These are phyloP conservation scores for Sanderia malayensis DNA, from an alignment of 30 jellyfish, hydroid and myxozoan genomes.

Conservation along the genomic window DNA sequence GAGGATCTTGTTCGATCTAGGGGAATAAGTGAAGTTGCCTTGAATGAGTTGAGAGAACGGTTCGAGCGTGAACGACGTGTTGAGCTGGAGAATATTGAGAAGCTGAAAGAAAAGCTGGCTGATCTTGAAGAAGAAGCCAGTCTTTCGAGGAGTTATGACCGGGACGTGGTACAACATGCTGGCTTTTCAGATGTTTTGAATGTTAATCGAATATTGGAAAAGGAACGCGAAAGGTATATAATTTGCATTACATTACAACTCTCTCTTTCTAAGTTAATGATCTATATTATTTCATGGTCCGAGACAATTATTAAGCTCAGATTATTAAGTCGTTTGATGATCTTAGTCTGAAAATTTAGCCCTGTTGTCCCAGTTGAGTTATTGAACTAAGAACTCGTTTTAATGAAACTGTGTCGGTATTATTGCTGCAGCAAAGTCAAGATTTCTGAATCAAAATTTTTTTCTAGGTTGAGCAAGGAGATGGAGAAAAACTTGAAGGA, in stretches of 20 bases:
- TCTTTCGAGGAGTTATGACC: slow-evolving; percentile 46
- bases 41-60: slow-evolving; percentile 77
- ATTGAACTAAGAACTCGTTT: too few species aligned
- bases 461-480: slow-evolving; percentile 71
- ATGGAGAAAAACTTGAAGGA: slow-evolving; percentile 76
- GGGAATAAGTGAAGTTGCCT: slow-evolving; percentile 88
- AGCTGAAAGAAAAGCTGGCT: slow-evolving; percentile 70
- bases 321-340: too few species aligned
- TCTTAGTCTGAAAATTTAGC: too few species aligned
- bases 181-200: slow-evolving; percentile 50
- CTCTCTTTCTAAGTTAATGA: too few species aligned
- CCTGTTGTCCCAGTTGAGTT: too few species aligned
- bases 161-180: slow-evolving; percentile 50
- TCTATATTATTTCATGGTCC: neutral
- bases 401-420: too few species aligned
- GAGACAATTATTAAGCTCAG: neutral
- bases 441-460: neutral
- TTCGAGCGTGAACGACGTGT: slow-evolving; percentile 68
- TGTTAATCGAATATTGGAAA: slow-evolving; percentile 65
- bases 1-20: slow-evolving; percentile 91
- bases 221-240: slow-evolving; percentile 75
- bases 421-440: neutral
- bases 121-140: slow-evolving; percentile 81
- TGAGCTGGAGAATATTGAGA: slow-evolving; percentile 70
- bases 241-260: too few species aligned